A percentile compares a stretch with the other conserved stretches of the same genome.
phyloP scores from a whole-genome alignment of 2,797 vertebrate species.

The Strix occidentalis region DNA sequence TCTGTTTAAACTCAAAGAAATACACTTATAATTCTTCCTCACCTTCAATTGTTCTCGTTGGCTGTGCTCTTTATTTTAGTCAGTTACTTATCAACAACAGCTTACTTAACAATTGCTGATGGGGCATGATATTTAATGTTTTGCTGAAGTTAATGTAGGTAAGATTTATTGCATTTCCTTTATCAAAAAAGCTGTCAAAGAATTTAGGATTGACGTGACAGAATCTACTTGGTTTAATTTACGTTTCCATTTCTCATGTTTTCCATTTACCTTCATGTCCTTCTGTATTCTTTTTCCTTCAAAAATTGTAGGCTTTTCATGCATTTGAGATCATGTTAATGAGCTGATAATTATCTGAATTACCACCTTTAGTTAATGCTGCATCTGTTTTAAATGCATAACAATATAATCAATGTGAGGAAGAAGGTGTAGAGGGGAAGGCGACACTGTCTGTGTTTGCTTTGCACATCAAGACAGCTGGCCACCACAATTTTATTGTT shows the following conservation, averaged over 20 bases:
- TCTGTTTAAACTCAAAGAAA: conserved; percentile 7
- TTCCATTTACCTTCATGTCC: not conserved
- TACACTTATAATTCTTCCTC: not conserved
- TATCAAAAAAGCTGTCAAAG: not conserved
- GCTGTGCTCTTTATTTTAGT: not conserved
- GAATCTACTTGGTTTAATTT: not conserved
- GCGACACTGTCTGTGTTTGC: not conserved
- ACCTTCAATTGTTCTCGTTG: not conserved
- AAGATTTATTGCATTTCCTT: not conserved
- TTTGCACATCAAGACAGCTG: not conserved
- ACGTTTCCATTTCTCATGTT: not conserved
- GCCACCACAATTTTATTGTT: not conserved
- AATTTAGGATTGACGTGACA: not conserved
- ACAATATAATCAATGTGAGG: not conserved
- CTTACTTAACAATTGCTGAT: not conserved
- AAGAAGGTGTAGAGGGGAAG: not conserved
- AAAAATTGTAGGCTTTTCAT: not conserved
- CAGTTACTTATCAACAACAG: not conserved
- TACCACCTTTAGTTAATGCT: not conserved
- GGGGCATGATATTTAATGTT: not conserved
- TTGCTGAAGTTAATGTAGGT: not conserved
- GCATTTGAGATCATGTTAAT: not conserved
- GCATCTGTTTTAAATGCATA: not conserved
- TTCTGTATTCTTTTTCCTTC: not conserved
- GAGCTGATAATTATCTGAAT: not conserved